phyloP scores from a whole-genome alignment of 2,113 vertebrate genomes.

The Pyrgilauda ruficollis region DNA sequence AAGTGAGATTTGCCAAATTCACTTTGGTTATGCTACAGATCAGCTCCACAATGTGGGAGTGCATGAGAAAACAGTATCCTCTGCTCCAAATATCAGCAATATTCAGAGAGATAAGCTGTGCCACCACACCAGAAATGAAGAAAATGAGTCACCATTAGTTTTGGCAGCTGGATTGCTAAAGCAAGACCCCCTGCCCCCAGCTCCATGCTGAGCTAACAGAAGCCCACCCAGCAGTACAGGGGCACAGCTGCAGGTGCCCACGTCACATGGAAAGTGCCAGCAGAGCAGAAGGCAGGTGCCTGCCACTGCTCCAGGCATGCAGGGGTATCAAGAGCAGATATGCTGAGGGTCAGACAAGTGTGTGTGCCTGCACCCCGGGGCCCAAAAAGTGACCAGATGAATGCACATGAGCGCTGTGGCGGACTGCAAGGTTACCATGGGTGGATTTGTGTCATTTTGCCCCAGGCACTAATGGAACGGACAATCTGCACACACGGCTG shows the following conservation, averaged over 20 bases:
- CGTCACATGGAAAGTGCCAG: fast-evolving
- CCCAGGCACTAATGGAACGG: neutral
- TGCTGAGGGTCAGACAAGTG: fast-evolving
- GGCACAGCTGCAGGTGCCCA: neutral
- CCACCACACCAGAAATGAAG: neutral
- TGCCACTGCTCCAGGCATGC: fast-evolving
- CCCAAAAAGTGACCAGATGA: neutral
- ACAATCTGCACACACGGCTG: neutral
- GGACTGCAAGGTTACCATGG: fast-evolving
- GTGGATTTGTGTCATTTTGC: neutral
- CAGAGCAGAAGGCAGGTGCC: neutral
- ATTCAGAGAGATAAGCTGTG: neutral
- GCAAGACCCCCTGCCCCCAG: neutral
- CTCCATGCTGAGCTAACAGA: neutral
- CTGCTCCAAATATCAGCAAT: neutral
- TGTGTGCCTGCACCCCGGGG: neutral
- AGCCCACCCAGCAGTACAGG: neutral
- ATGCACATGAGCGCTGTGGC: fast-evolving
- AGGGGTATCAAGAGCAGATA: neutral
- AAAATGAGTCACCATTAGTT: neutral
- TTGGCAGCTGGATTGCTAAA: neutral
- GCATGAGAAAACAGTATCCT: neutral
- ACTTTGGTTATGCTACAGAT: neutral
- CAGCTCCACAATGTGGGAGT: neutral
- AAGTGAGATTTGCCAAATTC: neutral